phyloP scores from a whole-genome alignment of 1,140 invertebrate species.

The Augochlora pura region DNA sequence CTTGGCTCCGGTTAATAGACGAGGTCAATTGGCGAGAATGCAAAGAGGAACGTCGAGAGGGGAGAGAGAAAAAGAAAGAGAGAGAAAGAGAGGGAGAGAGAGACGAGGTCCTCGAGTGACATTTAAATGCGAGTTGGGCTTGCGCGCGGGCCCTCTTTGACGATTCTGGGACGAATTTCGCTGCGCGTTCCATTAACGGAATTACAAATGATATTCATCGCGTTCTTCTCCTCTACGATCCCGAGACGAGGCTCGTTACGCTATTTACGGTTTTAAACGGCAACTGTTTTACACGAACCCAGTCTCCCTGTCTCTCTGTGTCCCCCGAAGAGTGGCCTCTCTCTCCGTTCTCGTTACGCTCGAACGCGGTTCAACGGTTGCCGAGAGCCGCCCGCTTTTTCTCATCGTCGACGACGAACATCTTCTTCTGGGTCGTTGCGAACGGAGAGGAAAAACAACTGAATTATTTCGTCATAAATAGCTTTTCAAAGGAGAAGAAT shows the following conservation, averaged over 20 bases:
- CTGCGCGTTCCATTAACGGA: constrained; percentile 32
- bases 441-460: background rate
- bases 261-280: background rate
- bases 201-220: constrained; percentile 30
- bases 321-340: background rate
- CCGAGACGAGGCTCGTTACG: constrained; percentile 14
- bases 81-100: too few relatives aligned
- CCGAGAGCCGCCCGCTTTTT: background rate
- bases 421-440: background rate
- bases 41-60: background rate
- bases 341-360: background rate
- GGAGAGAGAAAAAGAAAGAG: too few relatives aligned
- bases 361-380: background rate
- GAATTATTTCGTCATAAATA: too few relatives aligned
- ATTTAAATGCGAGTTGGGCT: constrained; percentile 23
- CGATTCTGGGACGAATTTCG: constrained; percentile 33
- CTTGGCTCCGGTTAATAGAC: background rate
- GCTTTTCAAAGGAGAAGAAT: too few relatives aligned
- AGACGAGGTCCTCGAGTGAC: background rate
- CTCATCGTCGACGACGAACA: background rate
- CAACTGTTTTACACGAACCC: constrained; percentile 1
- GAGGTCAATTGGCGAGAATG: constrained; percentile 30
- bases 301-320: too few relatives aligned
- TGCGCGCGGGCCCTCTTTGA: background rate
- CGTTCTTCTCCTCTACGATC: constrained; percentile 1